Evolutionary conservation across 1,140 invertebrate genomes (phyloP).

Genomic region (Eupristina koningsbergeri): DNA sequence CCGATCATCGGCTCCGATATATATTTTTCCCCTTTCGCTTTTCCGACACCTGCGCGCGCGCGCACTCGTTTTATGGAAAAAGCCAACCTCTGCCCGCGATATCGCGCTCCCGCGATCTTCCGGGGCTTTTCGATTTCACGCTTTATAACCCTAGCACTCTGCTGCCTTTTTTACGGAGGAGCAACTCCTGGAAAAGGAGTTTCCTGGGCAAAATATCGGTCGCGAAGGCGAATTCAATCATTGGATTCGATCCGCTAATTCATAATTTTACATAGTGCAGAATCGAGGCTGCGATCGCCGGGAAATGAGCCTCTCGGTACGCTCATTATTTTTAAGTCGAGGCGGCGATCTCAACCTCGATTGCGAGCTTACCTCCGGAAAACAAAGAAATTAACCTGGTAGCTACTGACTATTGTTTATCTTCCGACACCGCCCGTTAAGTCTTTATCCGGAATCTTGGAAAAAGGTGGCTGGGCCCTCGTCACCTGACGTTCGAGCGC

Average conservation of each 20-base stretch:
- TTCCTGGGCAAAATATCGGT: neutral
- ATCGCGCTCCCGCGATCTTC: neutral
- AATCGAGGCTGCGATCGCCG: neutral
- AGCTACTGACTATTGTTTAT: too few relatives aligned
- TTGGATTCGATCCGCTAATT: neutral
- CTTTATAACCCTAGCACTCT: neutral
- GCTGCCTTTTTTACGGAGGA: neutral
- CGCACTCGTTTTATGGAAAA: neutral
- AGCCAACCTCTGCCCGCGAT: neutral
- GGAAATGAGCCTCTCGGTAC: neutral
- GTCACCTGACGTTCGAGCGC: neutral
- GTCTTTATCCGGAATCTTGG: neutral
- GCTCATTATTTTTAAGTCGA: neutral
- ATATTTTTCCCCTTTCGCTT: conserved; percentile 17
- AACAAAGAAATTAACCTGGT: too few relatives aligned
- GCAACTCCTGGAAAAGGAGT: neutral
- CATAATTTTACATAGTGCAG: too few relatives aligned
- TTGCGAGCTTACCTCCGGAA: too few relatives aligned
- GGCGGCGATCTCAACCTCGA: too few relatives aligned
- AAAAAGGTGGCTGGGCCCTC: neutral
- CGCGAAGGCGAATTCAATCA: neutral
- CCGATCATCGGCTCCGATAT: neutral
- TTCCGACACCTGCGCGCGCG: neutral
- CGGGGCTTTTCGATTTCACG: conserved; percentile 18
- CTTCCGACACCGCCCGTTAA: neutral